These are phyloP conservation scores for Antheraea yamamai DNA, from an alignment of 2,888 invertebrate species.

Conservation along the genomic window DNA sequence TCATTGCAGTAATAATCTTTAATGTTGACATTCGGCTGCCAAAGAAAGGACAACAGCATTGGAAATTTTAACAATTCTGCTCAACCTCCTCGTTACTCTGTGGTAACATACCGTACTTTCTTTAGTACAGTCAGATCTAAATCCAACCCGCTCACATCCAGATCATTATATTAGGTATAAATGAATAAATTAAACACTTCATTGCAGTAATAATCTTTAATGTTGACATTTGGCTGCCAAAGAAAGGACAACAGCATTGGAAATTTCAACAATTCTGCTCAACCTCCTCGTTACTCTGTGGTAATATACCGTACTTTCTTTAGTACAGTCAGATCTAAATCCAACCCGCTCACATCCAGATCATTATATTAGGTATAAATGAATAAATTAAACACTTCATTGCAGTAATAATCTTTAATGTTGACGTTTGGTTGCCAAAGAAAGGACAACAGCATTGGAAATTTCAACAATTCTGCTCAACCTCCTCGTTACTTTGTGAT, in stretches of 20 bases:
- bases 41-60: too few species aligned
- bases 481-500: neutral
- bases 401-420: too few species aligned
- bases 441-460: neutral
- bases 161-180: slow-evolving; percentile 31
- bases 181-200: too few species aligned
- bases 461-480: neutral
- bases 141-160: slow-evolving; percentile 43
- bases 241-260: accelerated
- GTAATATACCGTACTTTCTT: slow-evolving; percentile 35
- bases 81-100: too few species aligned
- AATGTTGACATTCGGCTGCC: too few species aligned
- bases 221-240: too few species aligned
- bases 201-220: too few species aligned
- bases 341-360: slow-evolving; percentile 47
- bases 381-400: too few species aligned
- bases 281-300: neutral
- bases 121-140: slow-evolving; percentile 50
- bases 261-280: neutral
- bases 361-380: slow-evolving; percentile 19
- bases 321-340: slow-evolving; percentile 48
- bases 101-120: too few species aligned
- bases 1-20: too few species aligned
- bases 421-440: too few species aligned
- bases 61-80: too few species aligned